Percentiles rank a stretch among this genome's conserved stretches.
Evolutionary conservation across 2,797 vertebrate genomes (phyloP).

Genomic region (Yasuhikotakia modesta): DNA sequence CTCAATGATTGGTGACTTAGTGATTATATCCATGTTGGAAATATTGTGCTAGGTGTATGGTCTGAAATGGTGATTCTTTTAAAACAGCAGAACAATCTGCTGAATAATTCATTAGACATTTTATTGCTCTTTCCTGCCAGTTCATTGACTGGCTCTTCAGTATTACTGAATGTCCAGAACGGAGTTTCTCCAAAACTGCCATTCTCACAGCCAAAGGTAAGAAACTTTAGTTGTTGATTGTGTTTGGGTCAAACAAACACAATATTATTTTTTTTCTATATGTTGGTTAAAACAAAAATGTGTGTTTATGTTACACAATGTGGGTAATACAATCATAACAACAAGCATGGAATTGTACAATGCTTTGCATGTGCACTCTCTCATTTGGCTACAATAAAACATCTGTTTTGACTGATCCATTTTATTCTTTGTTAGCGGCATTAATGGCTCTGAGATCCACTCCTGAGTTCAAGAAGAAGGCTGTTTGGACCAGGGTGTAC

Average conservation of each 20-base stretch:
- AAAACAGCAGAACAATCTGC: too few species aligned
- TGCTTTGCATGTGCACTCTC: neutral
- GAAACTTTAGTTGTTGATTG: neutral
- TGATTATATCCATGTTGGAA: too few species aligned
- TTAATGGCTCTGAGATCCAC: slow-evolving; percentile 82
- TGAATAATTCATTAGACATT: neutral
- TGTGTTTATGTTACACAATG: too few species aligned
- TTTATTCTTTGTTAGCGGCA: slow-evolving; percentile 73
- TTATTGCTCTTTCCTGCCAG: slow-evolving; percentile 65
- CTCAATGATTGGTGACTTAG: too few species aligned
- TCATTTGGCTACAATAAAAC: neutral
- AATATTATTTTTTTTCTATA: neutral
- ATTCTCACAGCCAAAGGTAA: slow-evolving; percentile 77
- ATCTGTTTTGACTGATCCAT: neutral
- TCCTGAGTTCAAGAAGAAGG: slow-evolving; percentile 91
- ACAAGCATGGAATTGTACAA: neutral
- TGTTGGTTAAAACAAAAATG: neutral
- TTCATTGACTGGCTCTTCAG: slow-evolving; percentile 92
- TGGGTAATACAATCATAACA: neutral
- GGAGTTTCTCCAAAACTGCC: slow-evolving; percentile 75
- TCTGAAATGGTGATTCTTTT: too few species aligned
- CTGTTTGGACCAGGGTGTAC: slow-evolving; percentile 89
- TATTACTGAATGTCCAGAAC: slow-evolving; percentile 81
- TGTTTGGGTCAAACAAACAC: neutral
- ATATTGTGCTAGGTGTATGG: too few species aligned